Evolutionary conservation across 1,140 invertebrate genomes (phyloP), one percentile per base, ranked within the genome.

Genomic region (Medauroidea extradentata): DNA sequence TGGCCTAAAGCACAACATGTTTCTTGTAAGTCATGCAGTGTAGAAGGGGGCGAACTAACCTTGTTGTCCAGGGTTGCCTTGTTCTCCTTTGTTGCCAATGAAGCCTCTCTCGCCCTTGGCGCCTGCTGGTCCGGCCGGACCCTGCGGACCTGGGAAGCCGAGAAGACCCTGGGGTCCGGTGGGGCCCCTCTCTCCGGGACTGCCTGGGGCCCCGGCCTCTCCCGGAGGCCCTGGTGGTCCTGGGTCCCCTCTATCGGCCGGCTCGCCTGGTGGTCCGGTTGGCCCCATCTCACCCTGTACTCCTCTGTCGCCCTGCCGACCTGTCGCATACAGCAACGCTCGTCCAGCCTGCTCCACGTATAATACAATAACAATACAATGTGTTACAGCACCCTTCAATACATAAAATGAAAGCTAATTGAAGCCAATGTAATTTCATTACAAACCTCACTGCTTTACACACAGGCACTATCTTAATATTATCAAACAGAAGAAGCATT

Each of bases 51-150:
- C n/a, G n/a, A n/a, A n/a, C n/a, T n/a, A n/a, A 80, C 85, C 85
- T 68, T 77, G 64, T 62, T 69, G 72, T 48, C 88, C 88, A 27
- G 82, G 66, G 63, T 81, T 82, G 67, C 90, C 91, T 78, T 90
- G 86, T 63, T 83, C 79, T 61, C 87, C 88, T 72, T 89, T 89
- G 11, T 78, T 69, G 18, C 89, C 89, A 14, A 74, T 67, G 58
- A 84, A 78, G 42, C 88, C 88, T 65, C 84, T 75, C 61, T 89
- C 86, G 54, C 90, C 90, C 72, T 91, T 90, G 1, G 81, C 66
- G 38, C 89, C 90, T 1, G 84, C 79, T 63, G 82, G 73, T 52
- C 88, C 90, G 38, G 83, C 75, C 24, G 84, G 71, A 27, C 90
- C 88, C 53, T 54, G 53, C 38, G 79, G 77, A 19, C 87, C 87